Base-by-base conservation (phyloP, 2,113 vertebrate genomes). In the Conger conger region DNA sequence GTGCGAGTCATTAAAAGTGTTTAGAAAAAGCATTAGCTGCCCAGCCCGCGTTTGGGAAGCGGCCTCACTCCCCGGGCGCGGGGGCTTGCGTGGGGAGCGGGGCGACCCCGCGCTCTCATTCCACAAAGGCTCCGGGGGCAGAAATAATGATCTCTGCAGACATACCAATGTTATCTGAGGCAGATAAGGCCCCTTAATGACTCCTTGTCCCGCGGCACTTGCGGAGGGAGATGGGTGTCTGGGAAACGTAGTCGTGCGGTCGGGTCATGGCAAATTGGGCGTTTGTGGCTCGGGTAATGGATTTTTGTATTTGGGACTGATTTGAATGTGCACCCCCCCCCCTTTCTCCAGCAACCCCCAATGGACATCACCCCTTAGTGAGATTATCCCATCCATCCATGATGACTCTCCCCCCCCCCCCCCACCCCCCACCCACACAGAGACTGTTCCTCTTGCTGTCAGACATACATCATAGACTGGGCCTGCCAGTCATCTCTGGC, bases 71-170 rank as follows among this genome's bases (percentile, higher is more conserved):
- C 93, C 92, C 92, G 93, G 94, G 92, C 92, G 90, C 84, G 82
- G 87, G 91, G 91, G 90, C 93, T 90, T 89, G 88, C 86, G 42
- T 84, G 84, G 89, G 86, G 82, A 89, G 86, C 88, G 88, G 83
- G 87, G 88, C 89, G 87, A 89, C 82, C 88, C 80, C 27, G 78
- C 84, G 88, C 88, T 91, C 89, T 91, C 86, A 86, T 89, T 90
- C 91, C 87, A 90, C 92, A 93, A 95, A 92, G 88, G 91, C 94
- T 94, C 87, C 90, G 94, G 93, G 94, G 92, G 89, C 89, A 88
- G 93, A 94, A 94, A 95, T 95, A 95, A 95, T 95, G 93, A 95
- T 95, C 92, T 93, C 92, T 90, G 89, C 90, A 92, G 92, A 93
- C 92, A 94, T 93, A 91, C 93, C 94, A 93, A 93, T 92, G 92